Evolutionary conservation across 2,113 vertebrate species (phyloP), one percentile per base, ranked within the genome.

Genomic region (Cryptotis parvus): DNA sequence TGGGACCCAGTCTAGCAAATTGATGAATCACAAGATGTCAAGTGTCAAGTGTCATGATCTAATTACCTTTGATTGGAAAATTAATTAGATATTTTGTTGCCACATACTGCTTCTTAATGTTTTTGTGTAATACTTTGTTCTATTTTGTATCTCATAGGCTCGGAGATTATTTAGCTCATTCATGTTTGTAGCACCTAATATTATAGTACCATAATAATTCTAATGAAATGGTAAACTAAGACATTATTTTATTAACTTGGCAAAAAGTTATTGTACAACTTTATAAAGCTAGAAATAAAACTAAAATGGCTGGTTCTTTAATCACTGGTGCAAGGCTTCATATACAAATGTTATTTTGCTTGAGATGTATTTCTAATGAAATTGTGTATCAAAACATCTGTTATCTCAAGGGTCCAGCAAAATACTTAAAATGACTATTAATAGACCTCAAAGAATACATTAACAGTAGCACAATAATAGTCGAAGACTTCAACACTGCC

Each of bases 171-270:
- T 66, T 80, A 84, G 69, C 24, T 69, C 65, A 86, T 63, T 83
- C 76, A 90, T 72, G n/a, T 77, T 31, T 83, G 24, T 35, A 45
- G 11, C 15, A 31, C 12, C 29, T 63, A 69, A 16, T 11, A 65
- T 9, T 11, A 4, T 80, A 43, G 92, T 31, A 77, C 65, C 18
- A 63, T 45, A 77, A 43, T 24, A 43, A 4, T 6, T 75, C 14
- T 65, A 3, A 29, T 83, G 92, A 70, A 93, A 87, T 70, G 18
- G 70, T 70, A 83, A 89, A 3, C 20, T 31, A 45, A 68, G 20
- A 33, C 45, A 75, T 14, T 63, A 66, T 63, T 79, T 83, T 90
- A 66, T 87, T 72, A 31, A 81, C 11, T 79, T 74, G 72, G n/a
- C 15, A 85, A 58, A n/a, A 33, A 79, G 11, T 74, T 84, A 63